Base-by-base conservation (phyloP, 1,140 invertebrate species). In the Eupeodes corollae region DNA sequence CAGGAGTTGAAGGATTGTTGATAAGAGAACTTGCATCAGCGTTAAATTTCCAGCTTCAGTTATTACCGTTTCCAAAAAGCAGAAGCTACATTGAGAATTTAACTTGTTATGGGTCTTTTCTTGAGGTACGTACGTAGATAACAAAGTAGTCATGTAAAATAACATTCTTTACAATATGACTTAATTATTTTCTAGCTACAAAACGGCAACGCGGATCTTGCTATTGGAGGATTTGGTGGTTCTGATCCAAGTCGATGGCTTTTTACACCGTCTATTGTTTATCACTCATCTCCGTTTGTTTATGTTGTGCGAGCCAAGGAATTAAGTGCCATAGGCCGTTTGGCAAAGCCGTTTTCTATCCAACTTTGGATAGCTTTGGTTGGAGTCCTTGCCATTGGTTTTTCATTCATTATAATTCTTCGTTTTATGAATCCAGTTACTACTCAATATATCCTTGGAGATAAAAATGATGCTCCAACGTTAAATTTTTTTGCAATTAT, bases 301-400 rank as follows among this genome's bases (percentile, higher is more conserved):
- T 52, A 48, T 37, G 45, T 52, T 11, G 46, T 52, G 3, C 46
- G 50, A 9, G 42, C 46, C 21, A 43, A 39, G 10, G 31, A 37
- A 6, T 48, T 52, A 18, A 39, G 46, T 6, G 43, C 50, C 2
- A 42, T 52, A 1, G 37, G 42, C 11, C 46, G 42, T 32, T 26
- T 52, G 13, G 15, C 21, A 2, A 44, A 45, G 5, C 39, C 46
- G 3, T 42, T 52, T 11, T 10, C 32, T 18, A 1, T 1, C 6
- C 6, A 6, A 1, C 43, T 47, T 31, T 52, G 50, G 50, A 2
- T 16, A 6, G 3, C 6, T 3, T 10, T 42, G 6, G 6, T 21
- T 5, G n/a, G 48, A 18, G 14, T 37, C 9, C 12, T 44, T 13
- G 12, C 3, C n/a, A 30, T 42, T 6, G 12, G 12, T 19, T 19